These are phyloP conservation scores for Tigriopus japonicus DNA, from an alignment of 1,140 invertebrate genomes.

Conservation along the genomic window DNA sequence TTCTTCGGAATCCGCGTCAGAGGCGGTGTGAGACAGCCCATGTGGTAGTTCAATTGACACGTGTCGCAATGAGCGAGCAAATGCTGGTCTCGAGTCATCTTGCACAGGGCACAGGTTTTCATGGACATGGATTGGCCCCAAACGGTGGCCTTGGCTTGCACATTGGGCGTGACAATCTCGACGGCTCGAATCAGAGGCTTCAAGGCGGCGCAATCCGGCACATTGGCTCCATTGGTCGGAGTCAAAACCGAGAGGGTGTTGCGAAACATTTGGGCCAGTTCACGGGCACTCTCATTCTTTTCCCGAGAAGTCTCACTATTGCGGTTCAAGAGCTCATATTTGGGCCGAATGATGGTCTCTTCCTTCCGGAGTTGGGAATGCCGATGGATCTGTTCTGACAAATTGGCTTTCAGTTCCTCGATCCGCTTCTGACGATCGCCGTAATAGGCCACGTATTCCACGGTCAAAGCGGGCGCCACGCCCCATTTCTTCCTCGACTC, in stretches of 20 bases:
- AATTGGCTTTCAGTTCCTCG: background rate
- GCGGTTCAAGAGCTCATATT: too few species aligned
- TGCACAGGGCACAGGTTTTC: constrained; percentile 64
- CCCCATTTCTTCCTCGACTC: constrained; percentile 79
- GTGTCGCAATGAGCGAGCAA: constrained; percentile 82
- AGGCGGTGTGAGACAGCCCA: constrained; percentile 77
- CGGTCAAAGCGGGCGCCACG: constrained; percentile 63
- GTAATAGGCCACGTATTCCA: constrained; percentile 87
- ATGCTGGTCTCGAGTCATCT: constrained; percentile 58
- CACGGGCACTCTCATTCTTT: too few species aligned
- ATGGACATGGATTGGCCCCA: constrained; percentile 13
- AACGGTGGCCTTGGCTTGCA: background rate
- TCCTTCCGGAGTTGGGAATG: too few species aligned
- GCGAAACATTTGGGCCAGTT: too few species aligned
- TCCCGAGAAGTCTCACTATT: too few species aligned
- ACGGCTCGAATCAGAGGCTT: too few species aligned
- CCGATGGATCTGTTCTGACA: too few species aligned
- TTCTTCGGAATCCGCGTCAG: constrained; percentile 80
- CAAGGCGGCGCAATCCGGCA: too few species aligned
- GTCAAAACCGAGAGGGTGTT: too few species aligned
- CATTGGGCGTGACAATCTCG: too few species aligned
- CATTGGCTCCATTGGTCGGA: too few species aligned
- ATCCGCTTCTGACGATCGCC: constrained; percentile 53
- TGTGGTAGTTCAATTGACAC: constrained; percentile 77
- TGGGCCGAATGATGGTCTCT: too few species aligned